Evolutionary conservation across 2,113 vertebrate species (phyloP), one percentile per base, ranked within the genome.

Genomic region (Istiophorus platypterus): DNA sequence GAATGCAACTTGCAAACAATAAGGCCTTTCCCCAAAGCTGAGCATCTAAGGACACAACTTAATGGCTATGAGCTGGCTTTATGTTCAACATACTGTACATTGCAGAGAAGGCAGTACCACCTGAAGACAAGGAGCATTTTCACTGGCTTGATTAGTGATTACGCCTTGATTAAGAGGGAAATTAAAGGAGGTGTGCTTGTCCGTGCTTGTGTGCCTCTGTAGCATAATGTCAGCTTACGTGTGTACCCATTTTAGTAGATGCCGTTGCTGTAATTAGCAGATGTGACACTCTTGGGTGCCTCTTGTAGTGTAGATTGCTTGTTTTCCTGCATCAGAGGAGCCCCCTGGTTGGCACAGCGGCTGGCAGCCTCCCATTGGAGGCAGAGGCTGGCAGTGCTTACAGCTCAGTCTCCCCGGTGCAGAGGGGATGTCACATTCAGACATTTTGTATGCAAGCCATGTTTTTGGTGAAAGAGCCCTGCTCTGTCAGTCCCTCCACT

Each of bases 181-280:
- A 84, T 72, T 78, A 64, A 47, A 75, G 49, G 67, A 71, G 39
- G 64, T 49, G 78, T 65, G n/a, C 51, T 12, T 56, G 73, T 61
- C 41, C 41, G 31, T 58, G 26, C 66, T 42, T 45, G 74, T 67
- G 71, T 81, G 81, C 64, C 63, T 65, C 22, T 81, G 80, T 17
- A 54, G 34, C 54, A 41, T 71, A 47, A 62, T 79, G 85, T 72
- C 81, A 69, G 39, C 45, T 80, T 62, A 77, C 9, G 47, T 76
- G 59, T 64, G 72, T 42, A 64, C 24, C 66, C 71, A 61, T 88
- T 88, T 85, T 42, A 57, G 84, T 76, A 39, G 81, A 78, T 70
- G 75, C 71, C 78, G 73, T 76, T 88, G 70, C 80, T 78, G 83
- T 93, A 93, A 94, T 95, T 93, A 93, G 82, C 92, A 93, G 91